Conservation (phyloP, 2,888 invertebrate species). For the Drosophila peninsularis region DNA sequence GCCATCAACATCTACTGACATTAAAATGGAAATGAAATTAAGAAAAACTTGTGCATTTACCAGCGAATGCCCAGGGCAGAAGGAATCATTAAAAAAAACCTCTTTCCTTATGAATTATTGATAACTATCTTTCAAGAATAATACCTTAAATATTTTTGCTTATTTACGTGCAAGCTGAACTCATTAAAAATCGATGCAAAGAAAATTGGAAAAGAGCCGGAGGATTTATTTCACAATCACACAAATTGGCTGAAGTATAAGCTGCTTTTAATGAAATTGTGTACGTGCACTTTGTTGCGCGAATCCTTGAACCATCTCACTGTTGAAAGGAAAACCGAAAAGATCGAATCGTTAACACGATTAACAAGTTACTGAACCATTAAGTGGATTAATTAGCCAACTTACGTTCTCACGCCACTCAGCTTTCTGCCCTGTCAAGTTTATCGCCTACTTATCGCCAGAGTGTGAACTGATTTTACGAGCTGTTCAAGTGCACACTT, state of each 20-base stretch:
- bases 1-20: no score
- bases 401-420: not conserved
- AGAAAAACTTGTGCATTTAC: not conserved
- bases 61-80: not conserved
- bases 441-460: not conserved
- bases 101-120: not conserved
- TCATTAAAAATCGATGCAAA: constrained; percentile 11
- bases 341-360: constrained; percentile 3
- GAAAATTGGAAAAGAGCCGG: not conserved
- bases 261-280: constrained; percentile 15
- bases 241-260: constrained; percentile 6
- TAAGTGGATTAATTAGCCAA: constrained; percentile 1
- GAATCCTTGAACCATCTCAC: not conserved
- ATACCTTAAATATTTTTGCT: not conserved
- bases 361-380: not conserved
- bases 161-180: not conserved
- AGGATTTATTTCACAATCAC: not conserved
- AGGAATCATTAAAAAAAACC: not conserved
- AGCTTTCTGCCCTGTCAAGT: not conserved
- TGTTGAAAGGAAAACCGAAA: constrained; percentile 1
- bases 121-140: not conserved
- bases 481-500: not conserved
- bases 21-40: not conserved
- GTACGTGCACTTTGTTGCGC: not conserved
- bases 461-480: not conserved